These are phyloP conservation scores for Drepanosiphum platanoidis DNA, from an alignment of 2,888 invertebrate genomes.

Conservation along the genomic window DNA sequence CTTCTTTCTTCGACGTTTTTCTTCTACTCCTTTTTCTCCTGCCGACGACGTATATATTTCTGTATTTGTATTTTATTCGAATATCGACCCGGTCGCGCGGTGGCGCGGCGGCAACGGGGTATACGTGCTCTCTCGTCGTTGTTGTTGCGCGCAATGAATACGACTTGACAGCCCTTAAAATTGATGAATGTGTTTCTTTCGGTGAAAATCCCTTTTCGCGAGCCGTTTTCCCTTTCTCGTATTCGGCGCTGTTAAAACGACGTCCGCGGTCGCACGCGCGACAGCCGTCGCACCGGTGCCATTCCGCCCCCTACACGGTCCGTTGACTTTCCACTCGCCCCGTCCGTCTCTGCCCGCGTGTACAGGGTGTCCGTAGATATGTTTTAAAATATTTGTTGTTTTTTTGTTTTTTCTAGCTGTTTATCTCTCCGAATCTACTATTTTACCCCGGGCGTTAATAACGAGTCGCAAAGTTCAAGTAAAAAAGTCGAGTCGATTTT, in stretches of 20 bases:
- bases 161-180: constrained; percentile 58
- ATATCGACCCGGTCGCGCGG: background rate
- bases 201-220: background rate
- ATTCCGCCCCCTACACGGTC: no score
- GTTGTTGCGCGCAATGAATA: constrained; percentile 27
- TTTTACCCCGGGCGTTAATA: no score
- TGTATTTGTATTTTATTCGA: constrained; percentile 5
- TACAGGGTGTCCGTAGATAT: no score
- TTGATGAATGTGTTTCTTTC: constrained; percentile 55
- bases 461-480: no score
- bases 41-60: background rate
- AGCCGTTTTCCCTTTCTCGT: background rate
- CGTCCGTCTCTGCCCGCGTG: no score
- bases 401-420: no score
- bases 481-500: no score
- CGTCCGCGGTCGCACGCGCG: background rate
- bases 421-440: no score
- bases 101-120: background rate
- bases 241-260: background rate
- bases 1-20: no score
- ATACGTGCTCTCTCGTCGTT: background rate
- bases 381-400: no score
- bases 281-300: background rate
- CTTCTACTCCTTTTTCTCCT: no score
- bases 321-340: no score